These are phyloP conservation scores for Orgyia antiqua DNA, from an alignment of 2,888 invertebrate genomes.

Conservation along the genomic window DNA sequence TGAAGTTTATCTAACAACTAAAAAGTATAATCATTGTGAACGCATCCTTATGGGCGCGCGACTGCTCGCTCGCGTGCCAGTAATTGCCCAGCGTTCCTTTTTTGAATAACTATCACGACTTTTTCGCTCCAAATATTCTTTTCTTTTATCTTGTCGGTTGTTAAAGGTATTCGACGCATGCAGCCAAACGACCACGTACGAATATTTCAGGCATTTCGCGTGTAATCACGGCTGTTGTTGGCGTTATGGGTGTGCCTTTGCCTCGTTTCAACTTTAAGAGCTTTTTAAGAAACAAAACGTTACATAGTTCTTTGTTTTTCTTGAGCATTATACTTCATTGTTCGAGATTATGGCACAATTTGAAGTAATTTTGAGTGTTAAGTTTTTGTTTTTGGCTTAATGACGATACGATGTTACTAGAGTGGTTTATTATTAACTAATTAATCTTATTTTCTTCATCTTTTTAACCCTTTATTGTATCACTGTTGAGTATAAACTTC, in stretches of 20 bases:
- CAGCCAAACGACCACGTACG: constrained; percentile 57
- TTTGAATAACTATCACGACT: constrained; percentile 76
- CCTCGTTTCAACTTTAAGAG: constrained; percentile 22
- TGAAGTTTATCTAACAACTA: no score
- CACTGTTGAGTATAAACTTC: no score
- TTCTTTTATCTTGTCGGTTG: constrained; percentile 45
- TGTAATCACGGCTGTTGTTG: constrained; percentile 26
- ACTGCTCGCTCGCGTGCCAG: constrained; percentile 74
- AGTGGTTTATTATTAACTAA: neutral
- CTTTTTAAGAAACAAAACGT: constrained; percentile 23
- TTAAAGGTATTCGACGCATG: constrained; percentile 68
- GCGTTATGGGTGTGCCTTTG: constrained; percentile 28
- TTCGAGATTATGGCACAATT: constrained; percentile 1
- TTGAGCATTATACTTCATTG: constrained; percentile 5
- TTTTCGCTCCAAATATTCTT: constrained; percentile 71
- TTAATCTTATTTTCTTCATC: neutral
- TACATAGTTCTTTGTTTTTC: constrained; percentile 12
- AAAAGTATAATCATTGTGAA: constrained; percentile 44
- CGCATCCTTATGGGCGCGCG: constrained; percentile 59
- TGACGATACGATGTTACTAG: no score
- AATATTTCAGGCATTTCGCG: constrained; percentile 62
- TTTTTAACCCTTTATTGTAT: neutral
- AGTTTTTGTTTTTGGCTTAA: no score
- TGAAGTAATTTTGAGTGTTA: no score
- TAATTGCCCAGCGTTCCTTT: constrained; percentile 73